Percentiles rank a stretch among this genome's conserved stretches.
Evolutionary conservation across 2,797 vertebrate species (phyloP).

Genomic region (Potorous gilbertii): DNA sequence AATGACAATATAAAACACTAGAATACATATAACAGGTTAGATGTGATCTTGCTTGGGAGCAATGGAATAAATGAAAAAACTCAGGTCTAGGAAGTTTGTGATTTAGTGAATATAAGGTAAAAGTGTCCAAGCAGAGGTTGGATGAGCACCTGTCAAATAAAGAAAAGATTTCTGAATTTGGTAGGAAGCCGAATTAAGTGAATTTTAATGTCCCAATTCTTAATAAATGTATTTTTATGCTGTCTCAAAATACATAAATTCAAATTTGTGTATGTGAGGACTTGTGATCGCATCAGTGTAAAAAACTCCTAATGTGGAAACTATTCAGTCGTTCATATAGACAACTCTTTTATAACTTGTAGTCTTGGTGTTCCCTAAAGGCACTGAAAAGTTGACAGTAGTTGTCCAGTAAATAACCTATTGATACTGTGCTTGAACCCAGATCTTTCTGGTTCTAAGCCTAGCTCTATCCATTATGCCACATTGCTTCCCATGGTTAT

Average conservation of each 20-base stretch:
- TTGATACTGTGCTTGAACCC: background rate
- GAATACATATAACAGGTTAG: background rate
- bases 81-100: background rate
- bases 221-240: background rate
- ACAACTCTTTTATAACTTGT: background rate
- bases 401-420: background rate
- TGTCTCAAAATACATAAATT: background rate
- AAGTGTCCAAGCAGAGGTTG: background rate
- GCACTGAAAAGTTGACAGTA: background rate
- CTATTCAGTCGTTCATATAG: background rate
- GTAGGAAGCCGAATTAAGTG: background rate
- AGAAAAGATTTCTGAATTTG: background rate
- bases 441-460: background rate
- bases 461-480: background rate
- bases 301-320: background rate
- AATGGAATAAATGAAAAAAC: background rate
- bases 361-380: background rate
- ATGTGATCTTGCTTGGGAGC: background rate
- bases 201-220: background rate
- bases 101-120: background rate
- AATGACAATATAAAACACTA: background rate
- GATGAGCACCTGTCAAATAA: background rate
- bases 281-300: background rate
- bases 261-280: background rate
- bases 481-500: slow-evolving; percentile 39